phyloP scores from a whole-genome alignment of 1,140 invertebrate genomes.

The Dufourea novaeangliae region DNA sequence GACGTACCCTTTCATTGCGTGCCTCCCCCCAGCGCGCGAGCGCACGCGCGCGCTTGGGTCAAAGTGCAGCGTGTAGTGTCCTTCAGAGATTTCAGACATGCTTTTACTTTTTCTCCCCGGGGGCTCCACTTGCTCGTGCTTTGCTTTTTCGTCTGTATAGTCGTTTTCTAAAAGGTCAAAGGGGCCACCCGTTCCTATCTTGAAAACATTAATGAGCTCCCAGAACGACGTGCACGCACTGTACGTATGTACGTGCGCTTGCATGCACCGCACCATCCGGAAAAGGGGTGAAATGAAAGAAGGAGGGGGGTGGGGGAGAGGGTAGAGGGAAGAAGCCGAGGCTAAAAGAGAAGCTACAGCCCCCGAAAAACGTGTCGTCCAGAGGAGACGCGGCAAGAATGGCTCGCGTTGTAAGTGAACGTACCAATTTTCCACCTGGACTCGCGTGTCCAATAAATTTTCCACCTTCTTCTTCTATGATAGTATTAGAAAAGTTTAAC shows the following conservation, averaged over 20 bases:
- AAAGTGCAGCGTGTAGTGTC: slow-evolving; percentile 41
- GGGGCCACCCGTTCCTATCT: slow-evolving; percentile 55
- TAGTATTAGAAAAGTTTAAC: no score
- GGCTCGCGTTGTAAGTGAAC: not conserved
- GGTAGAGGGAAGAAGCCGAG: not conserved
- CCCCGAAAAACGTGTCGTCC: slow-evolving; percentile 16
- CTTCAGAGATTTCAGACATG: slow-evolving; percentile 56
- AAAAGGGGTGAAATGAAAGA: slow-evolving; percentile 26
- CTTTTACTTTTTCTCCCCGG: slow-evolving; percentile 48
- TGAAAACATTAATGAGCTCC: slow-evolving; percentile 69
- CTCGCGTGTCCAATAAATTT: not conserved
- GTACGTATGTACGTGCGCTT: slow-evolving; percentile 23
- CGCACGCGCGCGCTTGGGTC: slow-evolving; percentile 26
- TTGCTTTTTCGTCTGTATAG: slow-evolving; percentile 61
- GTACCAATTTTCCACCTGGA: slow-evolving; percentile 29
- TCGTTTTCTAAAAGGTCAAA: slow-evolving; percentile 64
- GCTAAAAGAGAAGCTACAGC: not conserved
- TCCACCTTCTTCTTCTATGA: not conserved
- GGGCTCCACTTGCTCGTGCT: slow-evolving; percentile 46
- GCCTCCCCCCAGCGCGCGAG: no score
- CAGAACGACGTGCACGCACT: slow-evolving; percentile 52
- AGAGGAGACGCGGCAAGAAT: slow-evolving; percentile 10
- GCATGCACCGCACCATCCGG: slow-evolving; percentile 1
- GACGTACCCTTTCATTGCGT: slow-evolving; percentile 42
- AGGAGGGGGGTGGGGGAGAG: not conserved